Base-by-base conservation (phyloP, 2,888 invertebrate species). In the Lochmaea crataegi region DNA sequence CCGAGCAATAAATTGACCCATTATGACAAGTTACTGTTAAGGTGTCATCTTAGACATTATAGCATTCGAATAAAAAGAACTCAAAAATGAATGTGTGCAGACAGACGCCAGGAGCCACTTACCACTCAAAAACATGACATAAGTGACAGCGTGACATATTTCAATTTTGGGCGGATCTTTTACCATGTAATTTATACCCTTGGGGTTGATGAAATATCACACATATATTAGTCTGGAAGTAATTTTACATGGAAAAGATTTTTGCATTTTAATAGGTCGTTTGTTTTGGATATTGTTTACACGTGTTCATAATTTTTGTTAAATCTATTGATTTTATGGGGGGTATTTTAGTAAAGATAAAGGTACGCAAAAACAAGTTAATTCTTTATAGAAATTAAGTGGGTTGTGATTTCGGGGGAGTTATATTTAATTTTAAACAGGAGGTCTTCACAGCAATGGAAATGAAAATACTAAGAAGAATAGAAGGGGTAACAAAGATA, bases 71-170 rank as follows among this genome's bases (percentile, higher is more conserved):
- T 16, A n/a, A 60, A 18, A 6, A 14, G 60, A 12, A 38, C 60
- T 14, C 60, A 60, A 60, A 32, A 53, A 61, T 53, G 45, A 69
- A 74, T 75, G 72, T 74, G 66, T 72, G 63, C 71, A 80, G 80
- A 80, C 80, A 75, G 80, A 80, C 80, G 80, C 80, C 80, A 80
- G 76, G 76, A 76, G 76, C 74, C 75, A 75, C 75, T 75, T 70
- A 75, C 67, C 58, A 75, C 70, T 69, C 68, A 76, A 71, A 71
- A 73, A 77, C 76, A 77, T 76, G 76, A 76, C 76, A 76, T 75
- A 65, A 67, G 68, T 78, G 79, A 79, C 77, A 77, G 76, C 63
- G 64, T 71, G 70, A 75, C 74, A 77, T 77, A 76, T 57, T 73
- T 78, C 72, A 66, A 75, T 72, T 68, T 73, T 18, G 70, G 66